Percentiles rank a stretch among this genome's conserved stretches.
phyloP scores from a whole-genome alignment of 2,797 vertebrate species.

The Stomatorhinus walkeri region DNA sequence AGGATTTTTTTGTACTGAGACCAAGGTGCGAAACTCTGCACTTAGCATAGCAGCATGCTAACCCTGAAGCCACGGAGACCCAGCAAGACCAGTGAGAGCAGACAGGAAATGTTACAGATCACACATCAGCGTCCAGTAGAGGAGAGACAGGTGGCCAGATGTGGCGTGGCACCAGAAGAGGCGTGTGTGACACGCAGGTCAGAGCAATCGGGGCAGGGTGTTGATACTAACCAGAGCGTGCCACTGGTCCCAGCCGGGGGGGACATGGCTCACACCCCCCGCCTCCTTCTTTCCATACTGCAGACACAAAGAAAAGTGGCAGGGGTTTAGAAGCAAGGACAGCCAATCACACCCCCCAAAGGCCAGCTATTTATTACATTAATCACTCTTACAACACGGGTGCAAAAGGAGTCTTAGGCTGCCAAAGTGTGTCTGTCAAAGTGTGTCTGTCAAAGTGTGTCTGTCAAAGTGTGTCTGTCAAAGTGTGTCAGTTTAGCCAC shows the following conservation, averaged over 20 bases:
- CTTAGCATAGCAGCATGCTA: background rate
- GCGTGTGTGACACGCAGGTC: background rate
- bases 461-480: background rate
- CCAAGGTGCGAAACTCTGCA: background rate
- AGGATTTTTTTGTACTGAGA: background rate
- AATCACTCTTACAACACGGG: background rate
- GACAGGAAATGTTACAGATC: background rate
- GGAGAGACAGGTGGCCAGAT: background rate
- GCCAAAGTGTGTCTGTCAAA: background rate
- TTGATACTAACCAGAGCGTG: constrained; percentile 53
- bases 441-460: background rate
- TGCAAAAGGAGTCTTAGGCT: background rate
- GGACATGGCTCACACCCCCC: constrained; percentile 53
- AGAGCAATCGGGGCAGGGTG: background rate
- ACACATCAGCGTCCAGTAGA: background rate
- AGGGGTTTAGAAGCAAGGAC: background rate
- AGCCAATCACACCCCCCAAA: background rate
- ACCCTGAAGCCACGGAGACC: background rate
- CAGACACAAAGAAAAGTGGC: background rate
- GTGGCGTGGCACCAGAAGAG: background rate
- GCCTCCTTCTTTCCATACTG: constrained; percentile 60
- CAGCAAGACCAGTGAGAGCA: background rate
- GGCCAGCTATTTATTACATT: background rate
- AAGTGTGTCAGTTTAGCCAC: background rate
- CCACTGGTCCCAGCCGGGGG: constrained; percentile 70